A percentile compares a stretch with the other conserved stretches of the same genome.
Evolutionary conservation across 2,113 vertebrate genomes (phyloP).

Genomic region (Bubalus kerabau): DNA sequence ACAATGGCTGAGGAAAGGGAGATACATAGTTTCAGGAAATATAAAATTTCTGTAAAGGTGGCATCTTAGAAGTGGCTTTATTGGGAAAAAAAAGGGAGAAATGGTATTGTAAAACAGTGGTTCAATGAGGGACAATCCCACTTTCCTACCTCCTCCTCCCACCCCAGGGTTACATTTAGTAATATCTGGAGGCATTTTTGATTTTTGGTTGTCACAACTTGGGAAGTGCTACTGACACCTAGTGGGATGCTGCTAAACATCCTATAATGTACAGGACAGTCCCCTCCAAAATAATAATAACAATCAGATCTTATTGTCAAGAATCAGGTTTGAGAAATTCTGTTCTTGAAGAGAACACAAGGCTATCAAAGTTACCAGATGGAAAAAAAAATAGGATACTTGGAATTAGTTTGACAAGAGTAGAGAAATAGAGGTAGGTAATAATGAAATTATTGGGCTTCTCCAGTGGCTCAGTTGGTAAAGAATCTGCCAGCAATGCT

Average conservation of each 20-base stretch:
- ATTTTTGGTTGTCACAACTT: not conserved
- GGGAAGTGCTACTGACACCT: not conserved
- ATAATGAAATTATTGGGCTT: not conserved
- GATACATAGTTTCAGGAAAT: not conserved
- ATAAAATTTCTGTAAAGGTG: not conserved
- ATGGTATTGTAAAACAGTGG: not conserved
- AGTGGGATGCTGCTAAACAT: not conserved
- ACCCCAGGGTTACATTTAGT: not conserved
- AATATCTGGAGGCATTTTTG: not conserved
- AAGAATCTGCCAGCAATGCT: not conserved
- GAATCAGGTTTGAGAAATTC: not conserved
- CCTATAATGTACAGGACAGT: not conserved
- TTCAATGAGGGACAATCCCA: not conserved
- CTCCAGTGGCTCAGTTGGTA: not conserved
- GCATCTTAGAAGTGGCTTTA: not conserved
- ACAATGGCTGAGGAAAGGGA: not conserved
- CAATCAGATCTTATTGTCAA: not conserved
- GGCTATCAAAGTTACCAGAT: not conserved
- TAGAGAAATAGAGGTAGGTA: not conserved
- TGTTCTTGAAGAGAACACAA: not conserved
- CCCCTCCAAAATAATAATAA: not conserved
- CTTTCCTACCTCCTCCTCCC: accelerated
- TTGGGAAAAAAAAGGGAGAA: not conserved
- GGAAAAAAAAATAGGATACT: not conserved
- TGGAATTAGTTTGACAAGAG: not conserved